Conservation (phyloP, 2,888 invertebrate genomes). For the Phragmatobia fuliginosa region DNA sequence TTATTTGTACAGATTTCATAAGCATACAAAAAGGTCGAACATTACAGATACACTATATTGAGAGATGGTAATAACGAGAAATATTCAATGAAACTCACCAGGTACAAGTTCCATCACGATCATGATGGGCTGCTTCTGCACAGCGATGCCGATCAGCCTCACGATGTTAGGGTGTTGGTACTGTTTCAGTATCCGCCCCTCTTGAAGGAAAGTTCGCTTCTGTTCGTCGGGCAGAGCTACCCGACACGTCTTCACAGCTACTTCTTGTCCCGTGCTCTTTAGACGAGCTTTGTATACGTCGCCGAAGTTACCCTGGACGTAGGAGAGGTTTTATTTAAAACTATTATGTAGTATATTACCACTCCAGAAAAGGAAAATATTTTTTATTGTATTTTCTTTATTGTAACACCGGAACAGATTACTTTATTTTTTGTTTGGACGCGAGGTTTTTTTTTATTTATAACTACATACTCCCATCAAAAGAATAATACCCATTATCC, state of each 20-base stretch:
- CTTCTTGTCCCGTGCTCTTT: slow-evolving; percentile 93
- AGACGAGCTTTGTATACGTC: slow-evolving; percentile 97
- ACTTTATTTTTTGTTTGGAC: too few relatives aligned
- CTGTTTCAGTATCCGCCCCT: slow-evolving; percentile 97
- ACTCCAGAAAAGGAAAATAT: background rate
- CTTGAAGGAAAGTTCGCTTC: slow-evolving; percentile 97
- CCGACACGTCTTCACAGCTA: slow-evolving; percentile 98
- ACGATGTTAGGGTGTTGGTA: slow-evolving; percentile 99
- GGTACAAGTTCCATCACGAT: slow-evolving; percentile 99
- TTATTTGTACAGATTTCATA: too few relatives aligned
- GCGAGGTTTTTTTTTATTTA: too few relatives aligned
- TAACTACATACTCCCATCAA: too few relatives aligned
- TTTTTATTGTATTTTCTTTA: background rate
- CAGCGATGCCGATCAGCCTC: slow-evolving; percentile 98
- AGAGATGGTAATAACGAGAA: background rate
- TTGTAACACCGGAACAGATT: too few relatives aligned
- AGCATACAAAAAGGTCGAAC: too few relatives aligned
- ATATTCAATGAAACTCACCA: slow-evolving; percentile 77
- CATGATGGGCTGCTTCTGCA: slow-evolving; percentile 99
- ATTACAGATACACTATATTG: too few relatives aligned
- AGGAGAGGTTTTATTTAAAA: background rate
- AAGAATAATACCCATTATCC: too few relatives aligned
- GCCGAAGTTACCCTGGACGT: slow-evolving; percentile 96
- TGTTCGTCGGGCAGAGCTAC: slow-evolving; percentile 97
- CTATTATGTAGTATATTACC: background rate